These are phyloP conservation scores for Drosophila flavopinicola DNA, from an alignment of 2,888 invertebrate genomes.

Conservation along the genomic window DNA sequence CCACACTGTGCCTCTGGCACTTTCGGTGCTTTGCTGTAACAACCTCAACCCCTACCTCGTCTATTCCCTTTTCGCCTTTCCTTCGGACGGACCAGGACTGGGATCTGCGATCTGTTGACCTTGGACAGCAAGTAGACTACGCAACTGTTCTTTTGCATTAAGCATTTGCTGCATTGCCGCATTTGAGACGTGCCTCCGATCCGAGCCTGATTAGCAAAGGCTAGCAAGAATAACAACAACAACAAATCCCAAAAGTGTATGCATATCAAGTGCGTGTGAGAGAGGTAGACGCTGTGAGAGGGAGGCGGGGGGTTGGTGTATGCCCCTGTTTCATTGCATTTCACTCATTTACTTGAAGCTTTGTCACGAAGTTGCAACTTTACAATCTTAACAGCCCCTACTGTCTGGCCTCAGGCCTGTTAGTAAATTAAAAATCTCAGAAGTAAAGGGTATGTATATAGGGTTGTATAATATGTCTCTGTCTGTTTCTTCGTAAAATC, in stretches of 20 bases:
- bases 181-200: slow-evolving; percentile 84
- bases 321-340: slow-evolving; percentile 21
- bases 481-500: too few relatives aligned
- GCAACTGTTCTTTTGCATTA: slow-evolving; percentile 56
- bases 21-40: slow-evolving; percentile 9
- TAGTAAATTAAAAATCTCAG: too few relatives aligned
- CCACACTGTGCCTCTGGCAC: slow-evolving; percentile 28
- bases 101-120: slow-evolving; percentile 35
- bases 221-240: slow-evolving; percentile 30
- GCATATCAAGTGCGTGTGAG: slow-evolving; percentile 57
- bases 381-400: slow-evolving; percentile 29
- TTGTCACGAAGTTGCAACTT: slow-evolving; percentile 44
- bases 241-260: slow-evolving; percentile 76
- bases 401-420: slow-evolving; percentile 5
- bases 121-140: slow-evolving; percentile 27
- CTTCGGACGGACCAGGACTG: too few relatives aligned
- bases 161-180: slow-evolving; percentile 63
- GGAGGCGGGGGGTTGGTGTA: slow-evolving; percentile 3
- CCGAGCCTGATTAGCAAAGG: slow-evolving; percentile 58
- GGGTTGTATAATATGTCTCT: neutral
- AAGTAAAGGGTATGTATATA: neutral
- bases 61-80: too few relatives aligned
- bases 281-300: neutral
- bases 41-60: neutral
- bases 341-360: slow-evolving; percentile 41